phyloP scores from a whole-genome alignment of 2,113 vertebrate species.

The Eira barbara region DNA sequence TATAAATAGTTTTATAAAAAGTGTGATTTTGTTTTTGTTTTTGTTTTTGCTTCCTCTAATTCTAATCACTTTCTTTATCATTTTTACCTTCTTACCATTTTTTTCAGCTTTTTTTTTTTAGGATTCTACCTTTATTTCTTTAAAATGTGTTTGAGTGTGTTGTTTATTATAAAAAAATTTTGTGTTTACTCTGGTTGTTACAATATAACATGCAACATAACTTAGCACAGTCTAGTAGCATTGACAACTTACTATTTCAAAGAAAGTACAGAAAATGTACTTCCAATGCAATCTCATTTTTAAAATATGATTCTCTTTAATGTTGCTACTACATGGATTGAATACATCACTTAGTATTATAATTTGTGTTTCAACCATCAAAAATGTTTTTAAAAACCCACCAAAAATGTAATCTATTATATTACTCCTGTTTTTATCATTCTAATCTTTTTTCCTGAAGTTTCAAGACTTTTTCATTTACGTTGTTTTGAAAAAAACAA shows the following conservation, averaged over 20 bases:
- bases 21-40: background rate
- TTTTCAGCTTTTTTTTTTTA: background rate
- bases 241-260: background rate
- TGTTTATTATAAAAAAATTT: background rate
- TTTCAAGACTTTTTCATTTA: background rate
- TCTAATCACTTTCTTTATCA: background rate
- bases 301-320: background rate
- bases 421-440: background rate
- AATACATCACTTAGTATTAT: background rate
- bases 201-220: background rate
- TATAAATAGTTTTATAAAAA: too few relatives aligned
- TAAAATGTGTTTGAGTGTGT: background rate
- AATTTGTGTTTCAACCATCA: background rate
- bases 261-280: background rate
- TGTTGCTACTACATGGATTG: background rate
- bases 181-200: background rate
- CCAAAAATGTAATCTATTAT: background rate
- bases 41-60: background rate
- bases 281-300: background rate
- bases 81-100: background rate
- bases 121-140: background rate
- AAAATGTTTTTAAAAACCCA: background rate
- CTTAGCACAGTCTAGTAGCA: background rate
- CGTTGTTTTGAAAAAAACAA: background rate
- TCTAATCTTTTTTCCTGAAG: background rate